Percentiles rank a stretch among this genome's conserved stretches.
These are phyloP conservation scores for Chymomyza costata DNA, from an alignment of 1,140 invertebrate species.

Conservation along the genomic window DNA sequence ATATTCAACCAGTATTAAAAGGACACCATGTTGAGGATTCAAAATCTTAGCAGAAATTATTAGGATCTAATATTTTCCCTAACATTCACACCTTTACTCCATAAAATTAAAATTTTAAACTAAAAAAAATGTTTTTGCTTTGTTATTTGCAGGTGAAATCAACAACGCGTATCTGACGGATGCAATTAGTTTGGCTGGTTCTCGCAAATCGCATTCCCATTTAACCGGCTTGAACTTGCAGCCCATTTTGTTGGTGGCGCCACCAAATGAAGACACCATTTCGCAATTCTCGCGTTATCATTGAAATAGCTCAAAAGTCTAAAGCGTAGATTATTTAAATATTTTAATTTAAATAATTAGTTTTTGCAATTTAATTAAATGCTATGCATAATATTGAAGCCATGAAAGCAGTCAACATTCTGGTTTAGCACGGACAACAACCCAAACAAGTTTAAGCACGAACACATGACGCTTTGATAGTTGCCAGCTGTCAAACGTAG, in stretches of 20 bases:
- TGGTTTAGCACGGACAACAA: slow-evolving; percentile 21
- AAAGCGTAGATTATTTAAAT: too few species aligned
- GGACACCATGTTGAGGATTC: too few species aligned
- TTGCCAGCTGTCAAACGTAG: neutral
- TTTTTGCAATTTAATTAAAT: too few species aligned
- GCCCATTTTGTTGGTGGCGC: slow-evolving; percentile 81
- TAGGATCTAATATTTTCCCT: too few species aligned
- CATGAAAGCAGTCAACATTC: neutral
- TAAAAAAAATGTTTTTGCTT: too few species aligned
- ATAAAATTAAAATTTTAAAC: too few species aligned
- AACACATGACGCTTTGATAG: slow-evolving; percentile 15
- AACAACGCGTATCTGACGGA: slow-evolving; percentile 89
- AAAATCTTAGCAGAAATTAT: too few species aligned
- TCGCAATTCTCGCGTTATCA: slow-evolving; percentile 83
- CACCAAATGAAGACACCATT: slow-evolving; percentile 80
- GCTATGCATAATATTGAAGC: too few species aligned
- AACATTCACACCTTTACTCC: too few species aligned
- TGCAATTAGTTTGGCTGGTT: slow-evolving; percentile 86
- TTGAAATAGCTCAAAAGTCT: slow-evolving; percentile 26
- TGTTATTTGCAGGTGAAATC: slow-evolving; percentile 88
- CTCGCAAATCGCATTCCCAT: slow-evolving; percentile 82
- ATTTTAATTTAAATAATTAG: too few species aligned
- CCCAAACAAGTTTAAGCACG: slow-evolving; percentile 3
- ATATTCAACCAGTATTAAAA: too few species aligned
- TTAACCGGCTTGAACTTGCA: slow-evolving; percentile 82